Base-by-base conservation (phyloP, 1,140 invertebrate species). In the Drosophila hydei region DNA sequence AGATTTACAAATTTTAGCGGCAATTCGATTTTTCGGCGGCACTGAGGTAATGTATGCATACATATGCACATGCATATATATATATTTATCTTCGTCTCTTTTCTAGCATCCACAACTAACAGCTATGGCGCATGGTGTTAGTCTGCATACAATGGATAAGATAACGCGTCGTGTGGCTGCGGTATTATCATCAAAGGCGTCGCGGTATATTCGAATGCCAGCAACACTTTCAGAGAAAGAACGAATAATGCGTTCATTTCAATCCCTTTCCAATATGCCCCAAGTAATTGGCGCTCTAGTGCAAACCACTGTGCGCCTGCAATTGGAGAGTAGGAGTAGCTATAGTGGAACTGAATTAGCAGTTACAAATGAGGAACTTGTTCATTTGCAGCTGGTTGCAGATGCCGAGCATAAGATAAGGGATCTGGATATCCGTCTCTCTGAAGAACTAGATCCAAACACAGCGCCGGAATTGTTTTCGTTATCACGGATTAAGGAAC, bases 161-260 rank as follows among this genome's bases (percentile, higher is more conserved):
- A 90, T 90, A 16, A 81, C 79, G 1, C 64, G 79, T 19, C 83
- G 88, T 0, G 79, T 90, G 16, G 88, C 88, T 23, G 68, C 77
- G 2, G 88, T 80, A 6, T 33, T 90, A 5, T 72, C 88, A 0
- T 90, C 84, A 1, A 90, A 90, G 21, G 88, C 88, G 0, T 90
- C 88, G 0, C 60, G 83, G 0, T 90, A 90, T 45, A 90, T 90
- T 21, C 50, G 88, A 48, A 90, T 90, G 88, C 88, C 88, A 0
- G 79, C 83, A 6, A 85, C 89, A 1, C 54, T 90, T 6, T 75
- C 89, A 0, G 88, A 90, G 51, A 90, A 90, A 25, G 88, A 90
- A 51, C 60, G 61, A 50, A 84, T 88, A 16, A 78, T 80, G 63
- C 76, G 79, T 18, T 77, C 79, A 1, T 90, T 90, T 48, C 77